phyloP scores from a whole-genome alignment of 2,888 invertebrate genomes.

The Muschampia plurimacula region DNA sequence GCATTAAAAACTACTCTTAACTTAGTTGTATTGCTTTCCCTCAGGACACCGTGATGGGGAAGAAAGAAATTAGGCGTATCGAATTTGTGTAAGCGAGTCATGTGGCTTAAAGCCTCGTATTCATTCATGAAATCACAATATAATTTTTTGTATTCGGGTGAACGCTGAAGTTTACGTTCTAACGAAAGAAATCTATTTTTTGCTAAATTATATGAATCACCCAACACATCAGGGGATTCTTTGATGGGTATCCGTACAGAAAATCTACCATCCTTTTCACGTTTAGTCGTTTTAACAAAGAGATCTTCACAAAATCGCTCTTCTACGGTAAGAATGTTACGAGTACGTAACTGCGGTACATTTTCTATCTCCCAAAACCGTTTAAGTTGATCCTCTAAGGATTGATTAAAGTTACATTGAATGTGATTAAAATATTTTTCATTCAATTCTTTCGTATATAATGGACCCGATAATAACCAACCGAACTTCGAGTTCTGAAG shows the following conservation, averaged over 20 bases:
- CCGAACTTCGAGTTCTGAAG: constrained; percentile 3
- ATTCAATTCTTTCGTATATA: background rate
- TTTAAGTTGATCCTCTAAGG: constrained; percentile 3
- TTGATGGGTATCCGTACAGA: background rate
- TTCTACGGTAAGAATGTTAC: background rate
- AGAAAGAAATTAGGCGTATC: background rate
- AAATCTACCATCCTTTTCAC: background rate
- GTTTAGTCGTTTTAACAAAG: constrained; percentile 2
- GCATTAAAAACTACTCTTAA: constrained; percentile 10
- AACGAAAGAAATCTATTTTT: background rate
- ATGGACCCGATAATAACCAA: background rate
- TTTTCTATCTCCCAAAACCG: constrained; percentile 4
- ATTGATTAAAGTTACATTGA: constrained; percentile 4
- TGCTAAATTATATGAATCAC: background rate
- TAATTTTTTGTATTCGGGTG: background rate
- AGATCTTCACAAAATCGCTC: constrained; percentile 6
- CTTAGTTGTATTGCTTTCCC: constrained; percentile 5
- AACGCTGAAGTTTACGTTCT: background rate
- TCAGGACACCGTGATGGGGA: background rate
- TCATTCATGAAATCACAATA: background rate
- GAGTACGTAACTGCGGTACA: background rate
- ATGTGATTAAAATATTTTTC: background rate
- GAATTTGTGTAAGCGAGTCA: background rate
- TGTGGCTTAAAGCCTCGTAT: background rate
- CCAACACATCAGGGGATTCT: background rate